Base-by-base conservation (phyloP, 2,113 vertebrate species). In the Pterocles gutturalis region DNA sequence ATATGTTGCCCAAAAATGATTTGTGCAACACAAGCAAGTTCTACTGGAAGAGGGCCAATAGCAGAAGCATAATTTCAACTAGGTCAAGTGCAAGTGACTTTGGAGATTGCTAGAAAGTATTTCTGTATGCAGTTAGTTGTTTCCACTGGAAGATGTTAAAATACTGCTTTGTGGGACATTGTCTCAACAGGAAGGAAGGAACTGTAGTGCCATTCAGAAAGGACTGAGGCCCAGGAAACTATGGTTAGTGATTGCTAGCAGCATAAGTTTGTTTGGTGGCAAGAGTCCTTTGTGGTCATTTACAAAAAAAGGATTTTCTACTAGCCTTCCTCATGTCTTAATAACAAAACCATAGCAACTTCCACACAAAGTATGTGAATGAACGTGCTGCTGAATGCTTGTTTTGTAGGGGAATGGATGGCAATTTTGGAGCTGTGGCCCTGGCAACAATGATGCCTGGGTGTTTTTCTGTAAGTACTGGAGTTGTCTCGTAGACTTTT, bases 261-360 rank as follows among this genome's bases (percentile, higher is more conserved):
- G n/a, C 25, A 58, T 78, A 22, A 66, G 31, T 88, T 94, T 92
- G 34, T 89, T 90, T 83, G 49, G 54, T 79, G 53, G 71, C 71
- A 91, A 72, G 75, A 80, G 57, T 45, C 26, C 38, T 96, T 93
- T 86, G 71, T 85, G 75, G 45, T 57, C 31, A 45, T 65, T 86
- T 90, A 72, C 10, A 29, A 86, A 78, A 73, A 53, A 69, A 17
- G 8, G 26, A 49, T 94, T 95, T 96, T 88, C 67, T 89, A 71
- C 51, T 78, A 78, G 53, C 67, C 43, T 93, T 96, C 86, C 72
- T 78, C 72, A 45, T 67, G 83, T 75, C 76, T 87, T 78, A 88
- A 53, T 79, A 83, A 83, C 24, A 95, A 86, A 95, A 90, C 95
- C 95, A 92, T 96, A 78, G 93, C 93, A 96, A 97, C 93, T 43